Conservation (phyloP, 2,113 vertebrate species). For the Cinclus cinclus region DNA sequence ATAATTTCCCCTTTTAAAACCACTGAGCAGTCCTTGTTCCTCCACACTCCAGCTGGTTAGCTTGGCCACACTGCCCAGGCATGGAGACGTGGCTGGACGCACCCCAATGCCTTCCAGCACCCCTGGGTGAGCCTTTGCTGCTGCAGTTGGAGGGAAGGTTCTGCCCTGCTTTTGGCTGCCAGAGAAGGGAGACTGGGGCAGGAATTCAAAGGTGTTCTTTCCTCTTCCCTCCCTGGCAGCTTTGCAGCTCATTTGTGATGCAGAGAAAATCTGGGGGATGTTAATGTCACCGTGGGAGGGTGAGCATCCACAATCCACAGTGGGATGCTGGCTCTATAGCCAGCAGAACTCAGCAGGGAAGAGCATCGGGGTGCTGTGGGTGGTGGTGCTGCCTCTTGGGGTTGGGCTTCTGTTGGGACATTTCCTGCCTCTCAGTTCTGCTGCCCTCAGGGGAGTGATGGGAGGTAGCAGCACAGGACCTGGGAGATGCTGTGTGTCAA, state of each 20-base stretch:
- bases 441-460: neutral
- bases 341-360: neutral
- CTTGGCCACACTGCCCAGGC: rapidly evolving
- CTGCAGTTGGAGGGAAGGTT: neutral
- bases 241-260: neutral
- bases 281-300: rapidly evolving
- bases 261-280: neutral
- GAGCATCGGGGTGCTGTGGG: neutral
- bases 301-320: neutral
- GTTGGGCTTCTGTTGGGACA: neutral
- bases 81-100: neutral
- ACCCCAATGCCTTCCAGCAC: neutral
- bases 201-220: neutral
- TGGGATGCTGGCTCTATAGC: too few species aligned
- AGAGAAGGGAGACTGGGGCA: neutral
- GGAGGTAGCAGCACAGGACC: neutral
- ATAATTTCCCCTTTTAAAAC: slow-evolving; percentile 41
- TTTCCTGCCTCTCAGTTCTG: rapidly evolving
- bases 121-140: neutral
- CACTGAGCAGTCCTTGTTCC: slow-evolving; percentile 21
- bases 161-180: neutral
- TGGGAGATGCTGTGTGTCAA: neutral
- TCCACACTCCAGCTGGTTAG: neutral
- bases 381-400: neutral
- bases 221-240: neutral